Evolutionary conservation across 1,140 invertebrate genomes (phyloP), one percentile per base, ranked within the genome.

Genomic region (Xylocopa sonorina): DNA sequence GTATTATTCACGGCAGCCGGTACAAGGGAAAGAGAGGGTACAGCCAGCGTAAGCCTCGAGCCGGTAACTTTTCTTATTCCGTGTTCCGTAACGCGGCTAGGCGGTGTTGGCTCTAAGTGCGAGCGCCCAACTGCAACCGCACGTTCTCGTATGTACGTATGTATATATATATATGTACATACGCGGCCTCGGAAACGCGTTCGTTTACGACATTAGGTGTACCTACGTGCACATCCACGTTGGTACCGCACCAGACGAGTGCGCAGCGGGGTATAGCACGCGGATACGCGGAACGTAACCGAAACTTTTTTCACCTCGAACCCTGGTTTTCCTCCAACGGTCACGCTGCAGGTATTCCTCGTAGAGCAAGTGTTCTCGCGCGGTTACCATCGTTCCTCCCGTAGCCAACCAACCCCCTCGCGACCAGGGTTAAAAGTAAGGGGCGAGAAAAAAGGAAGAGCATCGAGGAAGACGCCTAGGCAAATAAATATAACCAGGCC

Each of bases 401-500:
- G 69, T 73, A 12, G 46, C 43, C 46, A 51, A 12, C 50, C 43
- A 29, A 55, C 68, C 50, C 60, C 51, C 60, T 55, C 48, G 68
- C 69, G 75, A 24, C 24, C n/a, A n/a, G n/a, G 60, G 46, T 55
- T 57, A 68, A 16, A 84, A 73, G 69, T 63, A 32, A 18, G 38
- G 3, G 27, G 10, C 3, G 4, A 14, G 7, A 24, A 38, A 16
- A 27, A 55, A 38, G 27, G 38, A 12, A 7, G 10, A n/a, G n/a
- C n/a, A n/a, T n/a, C n/a, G n/a, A n/a, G n/a, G n/a, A n/a, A n/a
- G n/a, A n/a, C n/a, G n/a, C n/a, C 55, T 63, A 58, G 69, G 64
- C 86, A 82, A 87, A 88, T 88, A 88, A 88, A 88, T 88, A 88
- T 76, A 85, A 14, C 81, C 78, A n/a, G 16, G 14, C 48, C 78